Conservation (phyloP, 2,888 invertebrate species). For the Drosophila melanocephala region DNA sequence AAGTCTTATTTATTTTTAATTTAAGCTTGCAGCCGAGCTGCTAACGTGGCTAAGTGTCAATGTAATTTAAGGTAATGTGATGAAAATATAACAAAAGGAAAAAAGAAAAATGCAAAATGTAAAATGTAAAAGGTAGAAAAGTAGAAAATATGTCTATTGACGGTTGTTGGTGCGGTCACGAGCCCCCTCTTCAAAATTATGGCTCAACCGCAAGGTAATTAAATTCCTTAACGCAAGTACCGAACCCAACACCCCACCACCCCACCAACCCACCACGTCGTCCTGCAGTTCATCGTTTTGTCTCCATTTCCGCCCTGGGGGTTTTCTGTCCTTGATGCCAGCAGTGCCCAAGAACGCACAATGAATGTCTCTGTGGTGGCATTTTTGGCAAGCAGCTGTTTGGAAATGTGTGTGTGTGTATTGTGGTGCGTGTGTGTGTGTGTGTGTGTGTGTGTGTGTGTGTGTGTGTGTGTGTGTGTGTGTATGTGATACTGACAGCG, state of each 20-base stretch:
- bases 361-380: slow-evolving; percentile 68
- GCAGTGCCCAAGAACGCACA: slow-evolving; percentile 56
- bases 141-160: slow-evolving; percentile 36
- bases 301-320: slow-evolving; percentile 28
- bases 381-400: slow-evolving; percentile 33
- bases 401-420: slow-evolving; percentile 3
- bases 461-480: slow-evolving; percentile 18
- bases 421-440: slow-evolving; percentile 6
- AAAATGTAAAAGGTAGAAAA: slow-evolving; percentile 16
- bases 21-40: slow-evolving; percentile 1
- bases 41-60: slow-evolving; percentile 52
- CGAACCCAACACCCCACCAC: slow-evolving; percentile 2
- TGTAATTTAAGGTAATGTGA: slow-evolving; percentile 55
- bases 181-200: slow-evolving; percentile 57
- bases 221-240: slow-evolving; percentile 67
- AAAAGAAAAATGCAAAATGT: slow-evolving; percentile 9
- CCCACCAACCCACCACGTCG: neutral
- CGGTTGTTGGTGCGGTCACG: slow-evolving; percentile 28
- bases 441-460: slow-evolving; percentile 17
- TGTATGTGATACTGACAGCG: slow-evolving; percentile 33
- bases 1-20: slow-evolving; percentile 5
- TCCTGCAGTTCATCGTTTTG: slow-evolving; percentile 7
- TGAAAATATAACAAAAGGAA: slow-evolving; percentile 45
- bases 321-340: slow-evolving; percentile 55
- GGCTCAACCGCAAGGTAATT: slow-evolving; percentile 70